Evolutionary conservation across 2,797 vertebrate genomes (phyloP).

Genomic region (Carapus acus): DNA sequence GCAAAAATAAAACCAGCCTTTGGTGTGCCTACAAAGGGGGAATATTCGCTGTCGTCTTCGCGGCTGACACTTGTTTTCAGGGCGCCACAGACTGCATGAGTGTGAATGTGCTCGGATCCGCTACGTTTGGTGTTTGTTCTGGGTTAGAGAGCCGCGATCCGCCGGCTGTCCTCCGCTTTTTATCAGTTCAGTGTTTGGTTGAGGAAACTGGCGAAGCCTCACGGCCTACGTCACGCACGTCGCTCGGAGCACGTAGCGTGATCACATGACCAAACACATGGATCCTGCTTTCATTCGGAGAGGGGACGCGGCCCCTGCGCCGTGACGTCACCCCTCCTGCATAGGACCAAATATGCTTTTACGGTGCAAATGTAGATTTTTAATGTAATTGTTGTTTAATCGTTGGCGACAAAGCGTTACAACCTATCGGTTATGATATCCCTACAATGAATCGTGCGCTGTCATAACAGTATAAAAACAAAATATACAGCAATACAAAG

Average conservation of each 20-base stretch:
- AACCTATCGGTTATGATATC: no score
- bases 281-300: conserved; percentile 54
- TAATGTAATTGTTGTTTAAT: no score
- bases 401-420: no score
- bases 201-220: conserved; percentile 63
- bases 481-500: no score
- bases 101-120: conserved; percentile 2
- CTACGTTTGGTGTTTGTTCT: conserved; percentile 10
- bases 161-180: conserved; percentile 52
- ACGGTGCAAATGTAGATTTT: no score
- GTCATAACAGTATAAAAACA: no score
- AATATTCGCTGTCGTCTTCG: conserved; percentile 23
- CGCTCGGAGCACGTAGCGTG: conserved; percentile 46
- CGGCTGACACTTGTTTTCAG: conserved; percentile 1
- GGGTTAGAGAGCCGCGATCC: conserved; percentile 26
- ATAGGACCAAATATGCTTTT: no score
- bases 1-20: conserved; percentile 42
- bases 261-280: conserved; percentile 73
- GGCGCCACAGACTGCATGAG: not conserved
- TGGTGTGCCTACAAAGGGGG: conserved; percentile 28
- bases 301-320: not conserved
- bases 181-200: conserved; percentile 60
- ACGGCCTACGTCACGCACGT: conserved; percentile 61
- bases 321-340: not conserved
- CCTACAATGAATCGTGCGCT: no score